These are phyloP conservation scores for Gadus macrocephalus DNA, from an alignment of 2,113 vertebrate genomes.

Conservation along the genomic window DNA sequence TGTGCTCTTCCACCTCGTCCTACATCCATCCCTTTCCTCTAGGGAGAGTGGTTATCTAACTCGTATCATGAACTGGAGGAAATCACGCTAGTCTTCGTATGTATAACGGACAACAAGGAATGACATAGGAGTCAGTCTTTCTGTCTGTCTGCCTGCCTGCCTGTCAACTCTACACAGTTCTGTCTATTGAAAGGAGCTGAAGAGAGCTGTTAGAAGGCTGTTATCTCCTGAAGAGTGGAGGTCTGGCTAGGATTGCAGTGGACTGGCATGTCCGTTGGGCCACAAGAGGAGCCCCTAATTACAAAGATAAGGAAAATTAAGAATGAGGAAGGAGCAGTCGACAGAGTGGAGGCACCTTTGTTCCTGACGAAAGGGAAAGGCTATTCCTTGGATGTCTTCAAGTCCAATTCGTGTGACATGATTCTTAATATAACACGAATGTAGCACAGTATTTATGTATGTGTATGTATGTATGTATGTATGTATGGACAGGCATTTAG, in stretches of 20 bases:
- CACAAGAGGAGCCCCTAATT: conserved; percentile 32
- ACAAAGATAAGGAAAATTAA: not conserved
- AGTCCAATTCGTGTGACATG: too few species aligned
- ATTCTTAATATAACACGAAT: too few species aligned
- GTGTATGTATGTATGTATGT: too few species aligned
- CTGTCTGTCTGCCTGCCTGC: not conserved
- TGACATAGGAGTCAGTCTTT: not conserved
- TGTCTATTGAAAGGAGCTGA: conserved; percentile 11
- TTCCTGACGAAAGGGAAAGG: too few species aligned
- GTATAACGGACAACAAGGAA: not conserved
- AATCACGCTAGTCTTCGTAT: conserved; percentile 11
- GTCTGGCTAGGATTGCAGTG: conserved; percentile 21
- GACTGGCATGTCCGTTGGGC: conserved; percentile 43
- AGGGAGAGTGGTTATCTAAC: conserved; percentile 3
- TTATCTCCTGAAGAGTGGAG: conserved; percentile 38
- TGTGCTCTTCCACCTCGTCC: too few species aligned
- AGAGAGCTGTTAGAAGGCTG: conserved; percentile 17
- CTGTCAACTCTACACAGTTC: not conserved
- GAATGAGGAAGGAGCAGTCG: not conserved
- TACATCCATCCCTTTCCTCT: too few species aligned
- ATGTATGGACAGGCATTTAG: too few species aligned
- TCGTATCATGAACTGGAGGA: conserved; percentile 12
- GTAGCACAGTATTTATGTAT: too few species aligned
- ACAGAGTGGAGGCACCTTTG: too few species aligned
- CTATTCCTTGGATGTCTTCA: too few species aligned